Conservation (phyloP, 2,113 vertebrate species). For the Todiramphus chloris region DNA sequence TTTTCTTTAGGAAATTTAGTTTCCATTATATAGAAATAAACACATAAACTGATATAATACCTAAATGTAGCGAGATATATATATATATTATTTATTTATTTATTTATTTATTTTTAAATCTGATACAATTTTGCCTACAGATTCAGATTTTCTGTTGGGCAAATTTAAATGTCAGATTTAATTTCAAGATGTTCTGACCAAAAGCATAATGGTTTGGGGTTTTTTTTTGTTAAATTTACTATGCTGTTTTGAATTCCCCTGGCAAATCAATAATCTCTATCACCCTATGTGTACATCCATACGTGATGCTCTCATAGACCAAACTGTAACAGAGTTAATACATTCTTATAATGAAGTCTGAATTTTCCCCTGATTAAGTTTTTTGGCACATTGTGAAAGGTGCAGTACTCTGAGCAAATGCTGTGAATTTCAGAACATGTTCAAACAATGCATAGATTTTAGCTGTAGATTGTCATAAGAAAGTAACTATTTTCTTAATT, state of each 20-base stretch:
- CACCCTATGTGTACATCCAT: neutral
- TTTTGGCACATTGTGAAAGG: neutral
- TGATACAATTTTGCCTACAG: neutral
- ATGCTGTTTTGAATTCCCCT: neutral
- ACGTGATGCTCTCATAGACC: neutral
- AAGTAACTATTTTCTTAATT: neutral
- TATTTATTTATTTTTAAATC: too few species aligned
- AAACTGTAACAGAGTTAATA: neutral
- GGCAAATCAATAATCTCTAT: neutral
- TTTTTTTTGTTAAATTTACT: neutral
- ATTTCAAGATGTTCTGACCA: neutral
- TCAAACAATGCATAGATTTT: neutral
- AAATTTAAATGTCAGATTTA: neutral
- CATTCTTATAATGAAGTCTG: neutral
- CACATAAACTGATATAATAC: neutral
- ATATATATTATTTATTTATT: too few species aligned
- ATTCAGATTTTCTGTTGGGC: neutral
- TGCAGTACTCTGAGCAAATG: neutral
- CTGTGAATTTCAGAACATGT: neutral
- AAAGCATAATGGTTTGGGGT: neutral
- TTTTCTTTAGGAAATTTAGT: neutral
- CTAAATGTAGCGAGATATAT: too few species aligned
- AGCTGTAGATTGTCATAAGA: neutral
- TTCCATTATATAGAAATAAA: neutral
- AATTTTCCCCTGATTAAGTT: neutral